Base-by-base conservation (phyloP, 2,797 vertebrate species). In the Sebastes ruberrimus region DNA sequence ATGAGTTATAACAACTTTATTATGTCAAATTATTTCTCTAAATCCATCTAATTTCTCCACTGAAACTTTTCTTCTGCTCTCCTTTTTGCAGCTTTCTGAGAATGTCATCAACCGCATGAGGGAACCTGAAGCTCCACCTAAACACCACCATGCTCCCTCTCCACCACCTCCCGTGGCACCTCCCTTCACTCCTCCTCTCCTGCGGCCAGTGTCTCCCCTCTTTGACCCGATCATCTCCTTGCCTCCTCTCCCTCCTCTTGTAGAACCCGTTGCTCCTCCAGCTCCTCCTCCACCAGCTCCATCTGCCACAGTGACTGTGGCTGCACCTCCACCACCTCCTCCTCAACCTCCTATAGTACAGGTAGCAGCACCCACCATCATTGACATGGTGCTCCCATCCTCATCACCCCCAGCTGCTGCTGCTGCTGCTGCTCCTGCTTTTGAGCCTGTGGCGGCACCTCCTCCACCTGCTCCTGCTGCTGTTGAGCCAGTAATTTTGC, bases 91-190 rank as follows among this genome's bases (percentile, higher is more conserved):
- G 98, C 94, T 99, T 1, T 99, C 98, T 0, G 97, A 99, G 87
- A 98, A 96, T 70, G 95, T 99, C 91, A 98, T 99, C 84, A 97
- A 97, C 69, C 97, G 98, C 7, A 99, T 99, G 98, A 97, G 96
- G 92, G 98, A 99, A 46, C 92, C 97, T 87, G 23, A 79, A 82
- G 1, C 72, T 88, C 46, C 89, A 92, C 35, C 94, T 69, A 69
- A 64, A 90, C 2, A 82, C 75, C 53, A 74, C 60, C 73, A 64
- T 66, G n/a, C 61, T 80, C 71, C 85, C 80, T 9, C 85, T 74
- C 28, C 84, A 5, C 20, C 87, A 22, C 61, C 87, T 38, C n/a
- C 89, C 70, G 25, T 27, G 66, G 57, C 46, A 10, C 73, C 86
- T 18, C 52, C 63, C 38, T 28, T 86, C 32, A 7, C 74, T 56